These are phyloP conservation scores for Erebia epiphron DNA, from an alignment of 2,888 invertebrate genomes.

Conservation along the genomic window DNA sequence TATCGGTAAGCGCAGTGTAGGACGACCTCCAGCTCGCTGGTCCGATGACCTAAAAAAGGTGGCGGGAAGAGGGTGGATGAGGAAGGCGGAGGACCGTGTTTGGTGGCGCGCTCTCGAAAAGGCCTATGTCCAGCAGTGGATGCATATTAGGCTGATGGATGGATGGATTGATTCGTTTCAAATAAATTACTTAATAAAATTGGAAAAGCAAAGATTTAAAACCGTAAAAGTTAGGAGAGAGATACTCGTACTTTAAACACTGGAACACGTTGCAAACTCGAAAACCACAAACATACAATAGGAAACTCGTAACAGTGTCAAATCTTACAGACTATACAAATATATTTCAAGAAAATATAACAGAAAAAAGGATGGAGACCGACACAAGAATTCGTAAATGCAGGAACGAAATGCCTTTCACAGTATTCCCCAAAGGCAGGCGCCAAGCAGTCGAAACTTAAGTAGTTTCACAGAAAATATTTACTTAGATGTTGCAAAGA, in stretches of 20 bases:
- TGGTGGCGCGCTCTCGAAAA: too few species aligned
- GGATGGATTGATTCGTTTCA: background rate
- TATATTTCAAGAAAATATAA: background rate
- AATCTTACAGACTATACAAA: background rate
- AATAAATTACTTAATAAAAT: background rate
- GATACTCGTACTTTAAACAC: too few species aligned
- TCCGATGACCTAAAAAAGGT: too few species aligned
- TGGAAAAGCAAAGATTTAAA: background rate
- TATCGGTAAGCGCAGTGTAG: too few species aligned
- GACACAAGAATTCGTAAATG: conserved; percentile 14
- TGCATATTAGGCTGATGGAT: too few species aligned
- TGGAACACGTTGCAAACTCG: too few species aligned
- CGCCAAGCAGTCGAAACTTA: background rate
- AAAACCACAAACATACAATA: background rate
- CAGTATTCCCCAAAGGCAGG: conserved; percentile 1
- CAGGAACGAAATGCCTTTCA: conserved; percentile 12
- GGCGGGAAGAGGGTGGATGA: too few species aligned
- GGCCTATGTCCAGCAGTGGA: too few species aligned
- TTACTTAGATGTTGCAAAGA: background rate
- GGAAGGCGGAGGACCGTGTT: too few species aligned
- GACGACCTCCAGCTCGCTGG: too few species aligned
- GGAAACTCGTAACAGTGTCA: background rate
- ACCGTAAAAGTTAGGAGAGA: background rate
- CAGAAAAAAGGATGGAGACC: background rate
- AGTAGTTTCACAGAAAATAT: background rate